Conservation (phyloP, 2,888 invertebrate genomes). For the Dascillus cervinus region DNA sequence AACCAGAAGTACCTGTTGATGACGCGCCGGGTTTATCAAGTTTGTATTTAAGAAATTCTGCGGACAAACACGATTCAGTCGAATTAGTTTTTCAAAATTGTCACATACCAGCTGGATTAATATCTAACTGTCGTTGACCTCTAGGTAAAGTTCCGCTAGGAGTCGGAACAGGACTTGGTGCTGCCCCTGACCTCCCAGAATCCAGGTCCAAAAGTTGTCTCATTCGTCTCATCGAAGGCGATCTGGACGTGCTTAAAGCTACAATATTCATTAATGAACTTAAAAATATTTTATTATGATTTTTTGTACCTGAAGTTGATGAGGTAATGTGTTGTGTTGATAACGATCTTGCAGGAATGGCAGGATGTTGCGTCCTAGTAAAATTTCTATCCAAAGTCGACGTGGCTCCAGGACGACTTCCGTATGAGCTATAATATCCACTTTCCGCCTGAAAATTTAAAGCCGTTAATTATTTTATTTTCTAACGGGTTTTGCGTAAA, state of each 20-base stretch:
- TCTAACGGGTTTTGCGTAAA: slow-evolving; percentile 23
- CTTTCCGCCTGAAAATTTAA: slow-evolving; percentile 33
- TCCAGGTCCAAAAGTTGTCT: slow-evolving; percentile 72
- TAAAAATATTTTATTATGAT: background rate
- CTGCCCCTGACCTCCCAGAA: slow-evolving; percentile 42
- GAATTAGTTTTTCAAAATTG: background rate
- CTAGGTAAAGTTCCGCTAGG: slow-evolving; percentile 71
- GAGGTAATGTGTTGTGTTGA: slow-evolving; percentile 64
- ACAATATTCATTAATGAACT: slow-evolving; percentile 4
- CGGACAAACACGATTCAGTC: slow-evolving; percentile 23
- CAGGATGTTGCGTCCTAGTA: slow-evolving; percentile 46
- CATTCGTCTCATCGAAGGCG: slow-evolving; percentile 73
- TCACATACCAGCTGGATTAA: slow-evolving; percentile 72
- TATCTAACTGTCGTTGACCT: slow-evolving; percentile 69
- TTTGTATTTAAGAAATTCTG: slow-evolving; percentile 87
- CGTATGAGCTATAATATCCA: slow-evolving; percentile 48
- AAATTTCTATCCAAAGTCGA: slow-evolving; percentile 61
- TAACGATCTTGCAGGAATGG: slow-evolving; percentile 67
- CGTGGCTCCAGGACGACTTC: slow-evolving; percentile 61
- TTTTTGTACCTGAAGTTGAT: slow-evolving; percentile 40
- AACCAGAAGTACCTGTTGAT: slow-evolving; percentile 19
- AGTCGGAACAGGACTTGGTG: slow-evolving; percentile 67
- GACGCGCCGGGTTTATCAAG: slow-evolving; percentile 63
- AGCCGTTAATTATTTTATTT: background rate
- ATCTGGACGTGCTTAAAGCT: slow-evolving; percentile 45